These are phyloP conservation scores for Rotaria sp. DNA, from an alignment of 2,888 invertebrate species.

Conservation along the genomic window DNA sequence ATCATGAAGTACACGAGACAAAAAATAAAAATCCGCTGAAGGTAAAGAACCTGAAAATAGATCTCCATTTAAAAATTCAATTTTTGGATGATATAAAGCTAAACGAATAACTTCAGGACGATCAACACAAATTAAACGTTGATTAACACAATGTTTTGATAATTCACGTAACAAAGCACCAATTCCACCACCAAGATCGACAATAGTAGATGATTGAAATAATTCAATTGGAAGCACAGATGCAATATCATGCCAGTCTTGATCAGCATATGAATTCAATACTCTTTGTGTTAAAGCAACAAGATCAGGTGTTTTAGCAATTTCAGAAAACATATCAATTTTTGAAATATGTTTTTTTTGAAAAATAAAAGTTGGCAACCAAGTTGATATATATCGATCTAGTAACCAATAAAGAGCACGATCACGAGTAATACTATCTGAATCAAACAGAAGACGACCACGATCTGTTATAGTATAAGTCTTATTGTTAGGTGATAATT, in stretches of 20 bases:
- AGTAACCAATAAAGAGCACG: not conserved
- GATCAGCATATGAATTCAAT: not conserved
- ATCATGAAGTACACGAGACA: constrained; percentile 10
- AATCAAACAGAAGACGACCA: not conserved
- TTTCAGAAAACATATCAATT: not conserved
- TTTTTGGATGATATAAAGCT: not conserved
- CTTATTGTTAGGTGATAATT: not conserved
- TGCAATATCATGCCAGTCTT: not conserved
- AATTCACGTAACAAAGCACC: not conserved
- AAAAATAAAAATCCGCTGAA: not conserved
- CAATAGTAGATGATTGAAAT: not conserved
- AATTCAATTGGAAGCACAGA: not conserved
- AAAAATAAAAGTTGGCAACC: not conserved
- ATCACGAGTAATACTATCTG: not conserved
- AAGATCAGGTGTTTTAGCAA: not conserved
- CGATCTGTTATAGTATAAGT: not conserved
- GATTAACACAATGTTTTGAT: not conserved
- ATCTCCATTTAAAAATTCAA: constrained; percentile 1
- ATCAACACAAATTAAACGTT: constrained; percentile 10
- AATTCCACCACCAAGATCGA: not conserved
- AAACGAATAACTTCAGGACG: not conserved
- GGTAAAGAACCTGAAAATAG: not conserved
- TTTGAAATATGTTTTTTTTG: not conserved
- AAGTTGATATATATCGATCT: not conserved
- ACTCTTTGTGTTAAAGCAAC: constrained; percentile 3